phyloP scores from a whole-genome alignment of 2,888 invertebrate species.

The Perizoma flavofasciatum region DNA sequence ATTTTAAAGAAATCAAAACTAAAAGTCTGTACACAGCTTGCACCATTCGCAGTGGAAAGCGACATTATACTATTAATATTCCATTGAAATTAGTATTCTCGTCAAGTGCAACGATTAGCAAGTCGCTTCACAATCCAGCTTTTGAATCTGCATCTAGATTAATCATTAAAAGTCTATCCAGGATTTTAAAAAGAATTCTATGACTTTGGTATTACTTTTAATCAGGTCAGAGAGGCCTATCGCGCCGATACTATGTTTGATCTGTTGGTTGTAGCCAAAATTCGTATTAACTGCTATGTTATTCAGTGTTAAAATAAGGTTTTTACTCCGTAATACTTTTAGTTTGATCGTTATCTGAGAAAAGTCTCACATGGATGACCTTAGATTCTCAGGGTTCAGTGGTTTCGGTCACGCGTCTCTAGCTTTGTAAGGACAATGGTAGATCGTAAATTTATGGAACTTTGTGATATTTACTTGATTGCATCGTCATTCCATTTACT shows the following conservation, averaged over 20 bases:
- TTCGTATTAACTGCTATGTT: too few species aligned
- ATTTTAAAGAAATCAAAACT: too few species aligned
- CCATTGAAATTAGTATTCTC: constrained; percentile 28
- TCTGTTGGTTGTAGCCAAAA: too few species aligned
- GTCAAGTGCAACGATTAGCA: constrained; percentile 29
- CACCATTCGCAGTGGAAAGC: too few species aligned
- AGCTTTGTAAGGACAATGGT: constrained; percentile 24
- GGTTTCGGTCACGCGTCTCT: constrained; percentile 32
- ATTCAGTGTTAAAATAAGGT: too few species aligned
- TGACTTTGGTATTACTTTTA: constrained; percentile 23
- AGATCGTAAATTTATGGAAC: constrained; percentile 8
- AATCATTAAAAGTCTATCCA: constrained; percentile 26
- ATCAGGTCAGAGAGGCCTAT: constrained; percentile 14
- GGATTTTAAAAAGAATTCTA: constrained; percentile 24
- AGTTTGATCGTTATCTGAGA: constrained; percentile 16
- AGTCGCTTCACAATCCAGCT: constrained; percentile 21
- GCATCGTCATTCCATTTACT: neutral
- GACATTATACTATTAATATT: too few species aligned
- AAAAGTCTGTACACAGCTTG: too few species aligned
- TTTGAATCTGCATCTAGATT: constrained; percentile 27
- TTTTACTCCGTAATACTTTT: too few species aligned
- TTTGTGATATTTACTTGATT: neutral
- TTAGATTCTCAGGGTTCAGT: constrained; percentile 32
- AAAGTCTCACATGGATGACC: constrained; percentile 33
- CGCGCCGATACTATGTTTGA: neutral